A percentile compares a stretch with the other conserved stretches of the same genome.
These are phyloP conservation scores for Drosophila setosimentum DNA, from an alignment of 2,888 invertebrate species.

Conservation along the genomic window DNA sequence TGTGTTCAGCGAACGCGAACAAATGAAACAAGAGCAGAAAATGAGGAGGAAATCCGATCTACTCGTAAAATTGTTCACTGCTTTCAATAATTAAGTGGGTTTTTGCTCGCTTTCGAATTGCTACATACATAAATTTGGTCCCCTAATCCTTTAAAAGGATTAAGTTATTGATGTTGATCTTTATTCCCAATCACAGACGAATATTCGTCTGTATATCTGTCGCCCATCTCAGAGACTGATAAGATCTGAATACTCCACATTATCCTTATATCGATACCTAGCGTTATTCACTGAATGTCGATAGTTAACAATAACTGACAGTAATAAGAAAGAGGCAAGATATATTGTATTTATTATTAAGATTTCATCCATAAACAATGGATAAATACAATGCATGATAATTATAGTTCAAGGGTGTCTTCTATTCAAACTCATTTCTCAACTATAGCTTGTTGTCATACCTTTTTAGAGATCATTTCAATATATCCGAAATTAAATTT, in stretches of 20 bases:
- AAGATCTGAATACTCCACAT: too few species aligned
- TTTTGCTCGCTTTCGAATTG: constrained; percentile 25
- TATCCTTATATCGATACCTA: too few species aligned
- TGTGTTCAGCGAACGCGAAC: constrained; percentile 62
- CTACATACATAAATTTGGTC: neutral
- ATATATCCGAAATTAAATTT: neutral
- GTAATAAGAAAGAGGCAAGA: neutral
- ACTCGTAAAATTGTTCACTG: constrained; percentile 9
- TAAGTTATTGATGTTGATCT: neutral
- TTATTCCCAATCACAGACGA: neutral
- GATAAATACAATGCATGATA: neutral
- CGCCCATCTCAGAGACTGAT: too few species aligned
- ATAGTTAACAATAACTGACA: neutral
- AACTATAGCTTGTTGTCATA: too few species aligned
- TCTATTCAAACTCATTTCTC: neutral
- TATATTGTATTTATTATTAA: neutral
- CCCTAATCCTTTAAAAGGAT: constrained; percentile 1
- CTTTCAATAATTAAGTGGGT: constrained; percentile 62
- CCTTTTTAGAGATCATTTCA: neutral
- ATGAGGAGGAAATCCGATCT: neutral
- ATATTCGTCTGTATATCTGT: neutral
- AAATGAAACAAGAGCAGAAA: constrained; percentile 25
- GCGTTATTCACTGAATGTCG: neutral
- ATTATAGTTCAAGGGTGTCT: neutral
- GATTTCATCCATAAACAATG: neutral